Percentiles rank a stretch among this genome's conserved stretches.
Evolutionary conservation across 30 jellyfish, hydroid and myxozoan genomes (phyloP).

Genomic region (Morbakka virulenta): DNA sequence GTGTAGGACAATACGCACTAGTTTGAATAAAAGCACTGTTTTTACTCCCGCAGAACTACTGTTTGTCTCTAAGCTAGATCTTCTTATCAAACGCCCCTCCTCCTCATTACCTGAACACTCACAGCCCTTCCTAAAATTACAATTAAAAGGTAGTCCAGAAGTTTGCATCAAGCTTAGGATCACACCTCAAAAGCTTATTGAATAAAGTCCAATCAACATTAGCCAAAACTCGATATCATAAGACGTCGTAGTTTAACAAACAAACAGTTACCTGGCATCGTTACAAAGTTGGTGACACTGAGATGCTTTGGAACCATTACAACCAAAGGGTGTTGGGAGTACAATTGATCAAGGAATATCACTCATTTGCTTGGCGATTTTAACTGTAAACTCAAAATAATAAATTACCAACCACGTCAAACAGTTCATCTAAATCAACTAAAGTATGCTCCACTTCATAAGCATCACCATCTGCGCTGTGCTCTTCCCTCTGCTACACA

Average conservation of each 20-base stretch:
- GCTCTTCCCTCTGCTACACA: too few relatives aligned
- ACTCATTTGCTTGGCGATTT: too few relatives aligned
- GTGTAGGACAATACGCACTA: constrained; percentile 11
- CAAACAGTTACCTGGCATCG: constrained; percentile 2
- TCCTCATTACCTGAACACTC: neutral
- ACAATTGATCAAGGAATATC: too few relatives aligned
- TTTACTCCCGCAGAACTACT: constrained; percentile 27
- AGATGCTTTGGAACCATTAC: constrained; percentile 26
- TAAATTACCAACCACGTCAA: too few relatives aligned
- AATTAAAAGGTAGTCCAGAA: neutral
- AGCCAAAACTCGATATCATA: constrained; percentile 1
- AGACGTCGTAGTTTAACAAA: constrained; percentile 15
- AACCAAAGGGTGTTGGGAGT: constrained; percentile 24
- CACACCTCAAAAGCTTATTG: neutral
- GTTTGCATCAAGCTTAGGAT: constrained; percentile 13
- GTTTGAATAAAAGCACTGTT: constrained; percentile 9
- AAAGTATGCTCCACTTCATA: too few relatives aligned
- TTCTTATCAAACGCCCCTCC: constrained; percentile 13
- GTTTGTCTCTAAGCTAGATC: constrained; percentile 18
- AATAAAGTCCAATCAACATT: neutral
- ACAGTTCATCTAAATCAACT: too few relatives aligned
- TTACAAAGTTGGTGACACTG: constrained; percentile 31
- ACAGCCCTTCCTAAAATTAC: neutral
- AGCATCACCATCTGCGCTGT: too few relatives aligned
- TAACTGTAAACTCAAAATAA: too few relatives aligned